Base-by-base conservation (phyloP, 35 echinoderm and acorn worm genomes). In the Apostichopus parvimensis region DNA sequence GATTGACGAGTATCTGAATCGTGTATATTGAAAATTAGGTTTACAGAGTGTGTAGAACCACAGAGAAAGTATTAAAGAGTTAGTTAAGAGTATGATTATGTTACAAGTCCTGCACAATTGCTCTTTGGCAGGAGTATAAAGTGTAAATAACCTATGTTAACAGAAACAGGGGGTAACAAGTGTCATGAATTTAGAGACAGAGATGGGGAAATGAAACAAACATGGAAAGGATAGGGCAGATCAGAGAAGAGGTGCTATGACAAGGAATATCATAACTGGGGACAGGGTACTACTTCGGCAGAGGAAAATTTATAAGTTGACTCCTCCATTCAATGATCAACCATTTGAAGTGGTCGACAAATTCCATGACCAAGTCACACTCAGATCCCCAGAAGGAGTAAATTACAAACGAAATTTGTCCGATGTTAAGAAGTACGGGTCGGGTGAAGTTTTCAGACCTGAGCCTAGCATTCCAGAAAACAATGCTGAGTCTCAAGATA, bases 101-200 rank as follows among this genome's bases (percentile, higher is more conserved):
- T 28, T 28, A 28, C 77, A 7, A 92, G 73, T 15, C 93, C 90
- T 26, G 90, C 93, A 78, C 77, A 92, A 25, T 73, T 94, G 9
- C 53, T 94, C 62, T 94, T 92, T 83, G 79, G 79, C 10, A 79
- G 93, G 55, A 86, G 87, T 85, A 86, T 86, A 5, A 64, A 86
- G 18, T 86, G 53, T 86, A 86, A 86, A 56, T 86, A 0, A 86
- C 54, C 58, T 5, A n/a, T 86, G 18, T 56, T 86, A 60, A 59
- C 82, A 86, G 54, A 86, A n/a, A 59, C 82, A 59, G 82, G 9
- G 5, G 8, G 15, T 6, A 21, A 77, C 73, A 80, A 80, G 78
- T 80, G 25, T 86, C 82, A 64, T 18, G 82, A 58, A 4, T 12
- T 86, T 64, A 15, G 54, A 8, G 82, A 86, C 18, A 86, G 54